Conservation (phyloP, 2,888 invertebrate species). For the Tetragonisca angustula region DNA sequence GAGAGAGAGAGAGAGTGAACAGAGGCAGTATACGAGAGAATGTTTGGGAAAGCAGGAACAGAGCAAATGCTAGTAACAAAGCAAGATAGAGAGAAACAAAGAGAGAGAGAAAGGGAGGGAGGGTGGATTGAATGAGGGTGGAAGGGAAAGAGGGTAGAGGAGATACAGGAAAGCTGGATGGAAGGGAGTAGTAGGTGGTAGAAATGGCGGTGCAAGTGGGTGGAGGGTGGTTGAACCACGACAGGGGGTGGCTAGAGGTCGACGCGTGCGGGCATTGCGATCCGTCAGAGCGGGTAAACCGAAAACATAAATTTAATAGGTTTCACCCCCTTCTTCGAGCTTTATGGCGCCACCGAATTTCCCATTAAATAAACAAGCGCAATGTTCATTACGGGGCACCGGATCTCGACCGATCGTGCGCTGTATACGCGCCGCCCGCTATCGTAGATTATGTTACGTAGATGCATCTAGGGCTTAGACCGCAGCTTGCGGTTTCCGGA, state of each 20-base stretch:
- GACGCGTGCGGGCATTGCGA: constrained; percentile 81
- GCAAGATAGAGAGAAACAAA: constrained; percentile 18
- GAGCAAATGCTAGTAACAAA: background rate
- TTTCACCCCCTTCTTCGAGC: constrained; percentile 81
- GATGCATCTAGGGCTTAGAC: constrained; percentile 80
- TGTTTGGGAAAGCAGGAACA: constrained; percentile 33
- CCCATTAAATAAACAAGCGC: constrained; percentile 84
- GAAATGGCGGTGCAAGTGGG: constrained; percentile 57
- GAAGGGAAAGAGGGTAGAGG: constrained; percentile 25
- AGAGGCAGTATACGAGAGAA: constrained; percentile 13
- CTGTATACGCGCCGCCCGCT: constrained; percentile 66
- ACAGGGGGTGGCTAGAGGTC: constrained; percentile 68
- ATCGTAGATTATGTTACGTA: constrained; percentile 70
- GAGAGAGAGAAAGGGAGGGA: constrained; percentile 23
- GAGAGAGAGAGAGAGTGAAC: background rate
- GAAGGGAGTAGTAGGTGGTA: constrained; percentile 57
- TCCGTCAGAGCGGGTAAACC: constrained; percentile 84
- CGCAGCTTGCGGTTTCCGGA: constrained; percentile 74
- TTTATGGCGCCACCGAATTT: constrained; percentile 84
- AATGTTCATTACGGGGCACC: constrained; percentile 81
- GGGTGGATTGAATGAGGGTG: constrained; percentile 12
- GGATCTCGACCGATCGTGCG: constrained; percentile 68
- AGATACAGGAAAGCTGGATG: constrained; percentile 35
- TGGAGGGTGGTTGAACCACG: constrained; percentile 58
- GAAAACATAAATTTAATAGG: constrained; percentile 84